Base-by-base conservation (phyloP, 2,797 vertebrate species). In the Darevskia mixta region DNA sequence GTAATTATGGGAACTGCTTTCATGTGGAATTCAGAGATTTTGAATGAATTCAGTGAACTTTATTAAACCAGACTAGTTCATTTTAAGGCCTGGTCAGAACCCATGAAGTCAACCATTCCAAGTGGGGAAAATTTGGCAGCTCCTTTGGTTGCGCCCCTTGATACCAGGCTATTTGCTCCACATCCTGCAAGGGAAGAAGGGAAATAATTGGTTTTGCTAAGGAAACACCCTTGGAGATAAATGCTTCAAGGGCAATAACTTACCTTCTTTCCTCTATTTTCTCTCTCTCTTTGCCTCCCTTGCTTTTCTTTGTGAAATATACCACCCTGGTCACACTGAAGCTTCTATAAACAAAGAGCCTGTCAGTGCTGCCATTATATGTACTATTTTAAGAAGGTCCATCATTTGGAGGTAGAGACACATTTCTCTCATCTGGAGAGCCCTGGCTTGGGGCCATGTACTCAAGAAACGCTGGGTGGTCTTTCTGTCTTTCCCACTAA, bases 201-300 rank as follows among this genome's bases (percentile, higher is more conserved):
- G 82, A 73, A 88, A 91, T 93, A 95, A 95, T 90, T 93, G 84
- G 67, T 92, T 96, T 96, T 96, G 86, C 89, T 92, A 86, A 67
- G 71, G 87, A 81, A 95, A 88, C 91, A 86, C 86, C 85, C 89
- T 95, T 89, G 64, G 82, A 95, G 88, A 94, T 88, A 93, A 95
- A 97, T 91, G 89, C 71, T 78, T 86, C 82, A 66, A 82, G 88
- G 86, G 73, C 61, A 61, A 79, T 90, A 91, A 88, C 83, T 94
- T 88, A 92, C 93, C 88, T 93, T 90, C 92, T 90, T 80, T 83
- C 32, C 67, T 85, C 20, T 90, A 55, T 88, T 87, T 86, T 87
- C 29, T 15, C 13, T 15, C 13, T 55, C 32, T 58, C 83, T 88
- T 85, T 64, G 20, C 93, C 83, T 88, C 80, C 71, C 0, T 1